A percentile compares a stretch with the other conserved stretches of the same genome.
Conservation (phyloP, 2,113 vertebrate genomes). For the Seriola dumerili region DNA sequence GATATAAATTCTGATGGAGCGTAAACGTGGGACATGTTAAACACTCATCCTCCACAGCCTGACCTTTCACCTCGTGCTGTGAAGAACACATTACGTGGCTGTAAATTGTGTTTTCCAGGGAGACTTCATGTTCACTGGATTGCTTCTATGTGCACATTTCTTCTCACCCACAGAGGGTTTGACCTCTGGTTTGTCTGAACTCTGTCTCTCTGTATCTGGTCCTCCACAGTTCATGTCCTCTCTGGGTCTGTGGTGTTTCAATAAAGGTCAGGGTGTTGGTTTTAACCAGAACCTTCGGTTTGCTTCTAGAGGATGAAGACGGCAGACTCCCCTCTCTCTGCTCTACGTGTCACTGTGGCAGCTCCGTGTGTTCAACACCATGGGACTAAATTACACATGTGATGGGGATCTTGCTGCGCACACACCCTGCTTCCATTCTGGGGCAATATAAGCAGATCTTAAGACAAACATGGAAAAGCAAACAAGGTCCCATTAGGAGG, state of each 20-base stretch:
- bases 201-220: constrained; percentile 12
- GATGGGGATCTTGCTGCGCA: constrained; percentile 52
- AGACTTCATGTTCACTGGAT: not conserved
- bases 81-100: not conserved
- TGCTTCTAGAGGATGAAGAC: constrained; percentile 51
- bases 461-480: constrained; percentile 64
- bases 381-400: constrained; percentile 57
- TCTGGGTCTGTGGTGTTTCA: constrained; percentile 11
- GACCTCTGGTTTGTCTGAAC: not conserved
- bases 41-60: not conserved
- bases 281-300: constrained; percentile 53
- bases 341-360: constrained; percentile 32
- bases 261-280: constrained; percentile 29
- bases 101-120: not conserved
- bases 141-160: not conserved
- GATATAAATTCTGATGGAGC: too few species aligned
- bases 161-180: not conserved
- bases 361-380: constrained; percentile 16
- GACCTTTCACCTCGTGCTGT: not conserved
- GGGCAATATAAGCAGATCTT: constrained; percentile 38
- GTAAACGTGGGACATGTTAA: not conserved
- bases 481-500: constrained; percentile 42
- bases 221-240: constrained; percentile 16
- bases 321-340: not conserved
- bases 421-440: constrained; percentile 54